These are phyloP conservation scores for Rhynchomys soricoides DNA, from an alignment of 2,113 vertebrate species.

Conservation along the genomic window DNA sequence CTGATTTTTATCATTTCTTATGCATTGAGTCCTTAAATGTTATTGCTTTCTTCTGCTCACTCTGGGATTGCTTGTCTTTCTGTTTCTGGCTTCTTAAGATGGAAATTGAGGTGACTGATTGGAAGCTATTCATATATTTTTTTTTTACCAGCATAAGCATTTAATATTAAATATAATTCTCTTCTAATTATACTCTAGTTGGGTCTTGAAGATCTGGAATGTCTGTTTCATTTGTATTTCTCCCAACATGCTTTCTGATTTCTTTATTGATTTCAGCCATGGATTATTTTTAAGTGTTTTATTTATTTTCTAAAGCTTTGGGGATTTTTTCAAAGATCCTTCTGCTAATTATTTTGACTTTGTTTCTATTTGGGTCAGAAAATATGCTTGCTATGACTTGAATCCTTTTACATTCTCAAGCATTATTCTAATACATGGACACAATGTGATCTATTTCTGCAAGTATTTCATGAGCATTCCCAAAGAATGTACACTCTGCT, in stretches of 20 bases:
- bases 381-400: background rate
- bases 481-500: background rate
- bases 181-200: background rate
- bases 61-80: background rate
- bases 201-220: background rate
- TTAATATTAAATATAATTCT: slow-evolving; percentile 16
- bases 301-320: slow-evolving; percentile 45
- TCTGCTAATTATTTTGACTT: slow-evolving; percentile 1
- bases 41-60: background rate
- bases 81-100: slow-evolving; percentile 32
- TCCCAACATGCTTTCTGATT: slow-evolving; percentile 33
- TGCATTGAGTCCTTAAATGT: background rate
- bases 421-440: background rate
- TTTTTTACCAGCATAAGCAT: background rate
- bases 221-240: background rate
- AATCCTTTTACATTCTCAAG: slow-evolving; percentile 8
- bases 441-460: background rate
- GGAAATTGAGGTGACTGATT: background rate
- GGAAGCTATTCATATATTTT: background rate
- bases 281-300: slow-evolving; percentile 25
- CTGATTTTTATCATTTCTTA: background rate
- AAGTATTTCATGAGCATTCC: background rate
- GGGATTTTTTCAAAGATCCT: background rate
- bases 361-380: background rate
- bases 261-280: background rate